These are phyloP conservation scores for Upupa epops DNA, from an alignment of 2,113 vertebrate species.

Conservation along the genomic window DNA sequence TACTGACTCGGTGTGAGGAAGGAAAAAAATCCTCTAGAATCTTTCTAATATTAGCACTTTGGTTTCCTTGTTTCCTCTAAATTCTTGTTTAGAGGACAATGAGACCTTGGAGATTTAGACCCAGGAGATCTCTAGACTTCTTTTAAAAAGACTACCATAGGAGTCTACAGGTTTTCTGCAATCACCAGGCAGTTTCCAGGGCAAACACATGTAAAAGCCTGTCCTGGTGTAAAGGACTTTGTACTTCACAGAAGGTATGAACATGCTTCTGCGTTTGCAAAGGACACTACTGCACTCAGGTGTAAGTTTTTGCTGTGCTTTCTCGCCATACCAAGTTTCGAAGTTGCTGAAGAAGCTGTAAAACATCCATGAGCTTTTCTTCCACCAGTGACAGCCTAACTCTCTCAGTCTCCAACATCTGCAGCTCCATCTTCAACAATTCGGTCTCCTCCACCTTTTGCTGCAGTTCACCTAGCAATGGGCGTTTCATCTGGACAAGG, in stretches of 20 bases:
- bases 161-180: background rate
- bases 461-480: conserved; percentile 80
- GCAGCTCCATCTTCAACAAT: conserved; percentile 86
- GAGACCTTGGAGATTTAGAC: background rate
- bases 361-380: conserved; percentile 89
- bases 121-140: background rate
- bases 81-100: background rate
- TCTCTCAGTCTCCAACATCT: conserved; percentile 90
- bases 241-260: background rate
- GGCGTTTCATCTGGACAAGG: conserved; percentile 77
- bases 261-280: background rate
- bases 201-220: background rate
- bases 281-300: background rate
- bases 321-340: conserved; percentile 80
- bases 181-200: background rate
- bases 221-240: background rate
- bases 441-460: conserved; percentile 83
- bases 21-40: background rate
- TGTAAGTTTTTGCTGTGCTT: background rate
- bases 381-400: conserved; percentile 90
- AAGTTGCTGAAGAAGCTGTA: conserved; percentile 89
- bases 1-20: background rate
- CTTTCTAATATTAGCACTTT: background rate
- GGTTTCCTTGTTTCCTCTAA: background rate
- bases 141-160: background rate